Conservation (phyloP, 1,140 invertebrate species). For the Tetramorium parvispinum region DNA sequence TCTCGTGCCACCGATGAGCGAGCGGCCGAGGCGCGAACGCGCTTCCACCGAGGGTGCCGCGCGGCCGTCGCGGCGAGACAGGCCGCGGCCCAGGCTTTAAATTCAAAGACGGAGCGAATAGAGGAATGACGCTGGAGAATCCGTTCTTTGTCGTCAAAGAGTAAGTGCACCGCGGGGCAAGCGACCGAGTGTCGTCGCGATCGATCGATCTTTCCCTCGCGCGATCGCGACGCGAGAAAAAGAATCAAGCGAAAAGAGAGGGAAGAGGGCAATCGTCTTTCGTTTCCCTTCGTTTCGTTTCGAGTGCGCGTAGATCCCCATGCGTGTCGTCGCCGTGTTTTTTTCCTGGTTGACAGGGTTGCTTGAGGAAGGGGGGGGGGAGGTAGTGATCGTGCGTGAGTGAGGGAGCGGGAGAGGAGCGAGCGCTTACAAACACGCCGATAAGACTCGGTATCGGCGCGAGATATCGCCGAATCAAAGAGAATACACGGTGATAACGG, state of each 20-base stretch:
- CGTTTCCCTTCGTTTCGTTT: neutral
- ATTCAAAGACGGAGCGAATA: slow-evolving; percentile 71
- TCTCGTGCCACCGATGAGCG: slow-evolving; percentile 80
- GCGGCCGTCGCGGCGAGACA: slow-evolving; percentile 79
- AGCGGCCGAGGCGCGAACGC: slow-evolving; percentile 72
- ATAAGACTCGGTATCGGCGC: neutral
- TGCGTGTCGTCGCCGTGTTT: neutral
- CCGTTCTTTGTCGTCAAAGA: slow-evolving; percentile 98
- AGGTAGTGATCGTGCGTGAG: neutral
- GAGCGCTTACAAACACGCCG: slow-evolving; percentile 11
- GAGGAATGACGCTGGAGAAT: slow-evolving; percentile 96
- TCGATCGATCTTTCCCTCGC: neutral
- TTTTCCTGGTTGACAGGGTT: neutral
- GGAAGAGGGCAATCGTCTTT: neutral
- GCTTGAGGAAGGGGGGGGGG: neutral
- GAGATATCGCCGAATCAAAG: neutral
- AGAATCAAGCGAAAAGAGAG: neutral
- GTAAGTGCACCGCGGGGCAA: slow-evolving; percentile 88
- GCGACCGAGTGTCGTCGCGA: no score
- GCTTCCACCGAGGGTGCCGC: slow-evolving; percentile 79
- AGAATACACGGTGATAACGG: neutral
- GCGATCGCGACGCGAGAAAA: slow-evolving; percentile 1
- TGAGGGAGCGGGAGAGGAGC: neutral
- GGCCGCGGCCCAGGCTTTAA: slow-evolving; percentile 82
- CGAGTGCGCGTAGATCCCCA: neutral